Evolutionary conservation across 2,888 invertebrate species (phyloP).

Genomic region (Euphydryas editha): DNA sequence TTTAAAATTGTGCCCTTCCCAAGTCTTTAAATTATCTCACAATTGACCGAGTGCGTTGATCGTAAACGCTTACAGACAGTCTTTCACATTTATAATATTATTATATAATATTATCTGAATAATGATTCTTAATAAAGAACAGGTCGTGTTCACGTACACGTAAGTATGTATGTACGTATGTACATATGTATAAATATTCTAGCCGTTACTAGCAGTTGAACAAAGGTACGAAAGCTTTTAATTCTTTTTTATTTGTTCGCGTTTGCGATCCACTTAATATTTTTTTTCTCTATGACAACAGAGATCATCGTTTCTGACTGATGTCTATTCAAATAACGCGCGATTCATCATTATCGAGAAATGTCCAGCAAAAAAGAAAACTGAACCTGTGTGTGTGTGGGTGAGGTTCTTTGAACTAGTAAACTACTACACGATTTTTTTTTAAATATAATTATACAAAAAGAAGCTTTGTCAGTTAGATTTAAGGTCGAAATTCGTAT

Average conservation of each 20-base stretch:
- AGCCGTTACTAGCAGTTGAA: neutral
- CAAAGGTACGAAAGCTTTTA: conserved; percentile 25
- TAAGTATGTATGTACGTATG: neutral
- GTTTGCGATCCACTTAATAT: conserved; percentile 29
- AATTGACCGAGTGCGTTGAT: too few relatives aligned
- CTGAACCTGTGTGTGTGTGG: conserved; percentile 62
- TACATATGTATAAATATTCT: neutral
- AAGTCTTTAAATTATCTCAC: too few relatives aligned
- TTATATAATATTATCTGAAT: too few relatives aligned
- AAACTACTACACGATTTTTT: conserved; percentile 34
- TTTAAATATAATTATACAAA: neutral
- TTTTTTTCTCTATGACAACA: conserved; percentile 29
- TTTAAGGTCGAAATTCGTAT: conserved; percentile 22
- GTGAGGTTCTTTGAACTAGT: conserved; percentile 66
- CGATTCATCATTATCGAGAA: conserved; percentile 71
- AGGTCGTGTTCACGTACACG: neutral
- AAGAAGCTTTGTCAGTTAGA: conserved; percentile 20
- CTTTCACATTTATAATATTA: too few relatives aligned
- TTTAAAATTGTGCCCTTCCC: neutral
- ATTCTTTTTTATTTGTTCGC: conserved; percentile 20
- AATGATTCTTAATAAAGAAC: neutral
- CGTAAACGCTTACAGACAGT: too few relatives aligned
- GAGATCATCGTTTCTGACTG: conserved; percentile 46
- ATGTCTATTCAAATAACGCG: conserved; percentile 60
- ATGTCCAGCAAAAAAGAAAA: conserved; percentile 64